Evolutionary conservation across 2,888 invertebrate species (phyloP).

Genomic region (Scaptomyza caliginosa): DNA sequence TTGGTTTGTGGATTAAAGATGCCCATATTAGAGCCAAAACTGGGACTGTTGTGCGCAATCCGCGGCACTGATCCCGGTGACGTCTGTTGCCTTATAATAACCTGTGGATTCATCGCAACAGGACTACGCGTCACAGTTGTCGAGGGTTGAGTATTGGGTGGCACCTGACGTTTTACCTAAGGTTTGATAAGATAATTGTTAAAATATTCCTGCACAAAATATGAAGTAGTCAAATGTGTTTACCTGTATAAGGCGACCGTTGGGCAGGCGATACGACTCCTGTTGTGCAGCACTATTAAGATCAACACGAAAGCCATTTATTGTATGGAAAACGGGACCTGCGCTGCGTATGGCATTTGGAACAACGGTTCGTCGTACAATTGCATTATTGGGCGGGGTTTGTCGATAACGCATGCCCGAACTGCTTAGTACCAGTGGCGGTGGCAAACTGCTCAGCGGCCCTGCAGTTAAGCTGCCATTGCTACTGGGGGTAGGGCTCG

Average conservation of each 20-base stretch:
- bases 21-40: conserved; percentile 60
- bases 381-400: conserved; percentile 28
- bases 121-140: conserved; percentile 31
- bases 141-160: conserved; percentile 27
- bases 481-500: conserved; percentile 31
- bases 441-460: conserved; percentile 64
- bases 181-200: not conserved
- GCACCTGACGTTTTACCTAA: conserved; percentile 82
- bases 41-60: conserved; percentile 23
- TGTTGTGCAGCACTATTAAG: conserved; percentile 84
- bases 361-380: conserved; percentile 79
- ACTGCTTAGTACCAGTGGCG: conserved; percentile 80
- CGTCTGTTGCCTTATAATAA: conserved; percentile 53
- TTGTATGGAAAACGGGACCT: conserved; percentile 83
- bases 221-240: no score
- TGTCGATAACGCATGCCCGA: conserved; percentile 77
- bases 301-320: conserved; percentile 84
- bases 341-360: conserved; percentile 61
- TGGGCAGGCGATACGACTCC: conserved; percentile 83
- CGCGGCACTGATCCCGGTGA: conserved; percentile 17
- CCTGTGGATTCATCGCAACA: conserved; percentile 33
- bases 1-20: conserved; percentile 64
- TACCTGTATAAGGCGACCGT: conserved; percentile 83
- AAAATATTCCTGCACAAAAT: no score
- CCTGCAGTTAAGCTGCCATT: conserved; percentile 14